Percentiles rank a stretch among this genome's conserved stretches.
Conservation (phyloP, 2,888 invertebrate species). For the Frankliniella intonsa region DNA sequence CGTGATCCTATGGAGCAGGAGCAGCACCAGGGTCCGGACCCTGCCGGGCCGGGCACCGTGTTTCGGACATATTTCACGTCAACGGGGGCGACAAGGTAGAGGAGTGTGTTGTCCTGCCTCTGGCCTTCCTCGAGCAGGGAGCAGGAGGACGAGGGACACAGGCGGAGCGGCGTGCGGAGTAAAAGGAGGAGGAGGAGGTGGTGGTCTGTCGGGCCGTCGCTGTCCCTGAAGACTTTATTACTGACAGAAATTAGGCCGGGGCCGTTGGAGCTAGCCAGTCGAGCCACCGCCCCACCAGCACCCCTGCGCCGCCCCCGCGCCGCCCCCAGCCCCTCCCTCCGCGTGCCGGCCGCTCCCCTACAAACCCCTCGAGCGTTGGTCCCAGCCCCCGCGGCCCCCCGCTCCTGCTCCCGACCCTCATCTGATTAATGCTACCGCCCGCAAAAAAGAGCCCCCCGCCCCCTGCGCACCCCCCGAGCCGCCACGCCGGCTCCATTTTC, state of each 20-base stretch:
- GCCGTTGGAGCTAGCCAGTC: too few relatives aligned
- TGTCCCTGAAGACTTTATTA: too few relatives aligned
- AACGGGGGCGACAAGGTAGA: too few relatives aligned
- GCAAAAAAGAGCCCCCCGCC: neutral
- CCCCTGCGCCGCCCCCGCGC: neutral
- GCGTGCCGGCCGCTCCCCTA: neutral
- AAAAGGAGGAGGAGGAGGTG: too few relatives aligned
- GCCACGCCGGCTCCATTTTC: conserved; percentile 3
- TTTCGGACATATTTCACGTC: neutral
- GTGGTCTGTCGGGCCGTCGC: too few relatives aligned
- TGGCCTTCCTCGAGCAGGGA: too few relatives aligned
- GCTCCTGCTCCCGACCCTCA: neutral
- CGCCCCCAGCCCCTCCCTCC: neutral
- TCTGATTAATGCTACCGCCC: conserved; percentile 14
- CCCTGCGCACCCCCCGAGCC: neutral
- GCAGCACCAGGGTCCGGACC: neutral
- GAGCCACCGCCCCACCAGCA: neutral
- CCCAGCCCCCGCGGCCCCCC: neutral
- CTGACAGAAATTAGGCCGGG: too few relatives aligned
- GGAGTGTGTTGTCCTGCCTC: too few relatives aligned
- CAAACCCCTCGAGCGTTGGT: too few relatives aligned
- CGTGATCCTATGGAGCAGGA: neutral
- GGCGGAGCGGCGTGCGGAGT: too few relatives aligned
- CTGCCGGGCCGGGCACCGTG: neutral
- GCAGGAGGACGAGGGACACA: neutral